These are phyloP conservation scores for Melanotaenia trifasciata DNA, from an alignment of 2,797 vertebrate species.

Conservation along the genomic window DNA sequence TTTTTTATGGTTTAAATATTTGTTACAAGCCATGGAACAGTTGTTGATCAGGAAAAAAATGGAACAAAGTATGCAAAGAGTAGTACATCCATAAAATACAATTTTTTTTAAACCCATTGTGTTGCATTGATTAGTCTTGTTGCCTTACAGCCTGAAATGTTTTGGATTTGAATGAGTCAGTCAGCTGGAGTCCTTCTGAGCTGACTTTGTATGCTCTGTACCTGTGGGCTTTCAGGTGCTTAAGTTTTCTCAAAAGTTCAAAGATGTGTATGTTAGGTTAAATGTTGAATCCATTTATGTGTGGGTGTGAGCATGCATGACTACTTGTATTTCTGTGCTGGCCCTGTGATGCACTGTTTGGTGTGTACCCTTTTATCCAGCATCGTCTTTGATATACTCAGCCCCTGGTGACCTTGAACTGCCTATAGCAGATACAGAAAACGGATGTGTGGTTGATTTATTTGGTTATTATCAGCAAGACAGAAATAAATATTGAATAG, in stretches of 20 bases:
- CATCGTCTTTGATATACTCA: not conserved
- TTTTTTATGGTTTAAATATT: too few species aligned
- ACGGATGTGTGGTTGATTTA: not conserved
- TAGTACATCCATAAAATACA: not conserved
- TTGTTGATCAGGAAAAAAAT: not conserved
- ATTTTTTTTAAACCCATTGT: not conserved
- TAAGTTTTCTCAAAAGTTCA: not conserved
- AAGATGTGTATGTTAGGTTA: not conserved
- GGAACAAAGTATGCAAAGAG: not conserved
- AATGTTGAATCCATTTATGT: not conserved
- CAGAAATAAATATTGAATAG: conserved; percentile 17
- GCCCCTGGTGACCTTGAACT: not conserved
- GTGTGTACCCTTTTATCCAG: not conserved
- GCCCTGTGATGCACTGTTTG: not conserved
- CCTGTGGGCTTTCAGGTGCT: not conserved
- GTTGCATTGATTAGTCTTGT: not conserved
- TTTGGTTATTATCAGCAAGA: not conserved
- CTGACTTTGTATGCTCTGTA: not conserved
- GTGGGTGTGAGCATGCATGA: not conserved
- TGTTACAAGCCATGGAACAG: not conserved
- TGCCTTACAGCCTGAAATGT: too few species aligned
- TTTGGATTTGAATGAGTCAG: too few species aligned
- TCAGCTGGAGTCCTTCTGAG: not conserved
- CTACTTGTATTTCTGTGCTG: not conserved
- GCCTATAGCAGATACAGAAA: not conserved